Conservation (phyloP, 2,113 vertebrate genomes). For the Mesembrinibis cayennensis region DNA sequence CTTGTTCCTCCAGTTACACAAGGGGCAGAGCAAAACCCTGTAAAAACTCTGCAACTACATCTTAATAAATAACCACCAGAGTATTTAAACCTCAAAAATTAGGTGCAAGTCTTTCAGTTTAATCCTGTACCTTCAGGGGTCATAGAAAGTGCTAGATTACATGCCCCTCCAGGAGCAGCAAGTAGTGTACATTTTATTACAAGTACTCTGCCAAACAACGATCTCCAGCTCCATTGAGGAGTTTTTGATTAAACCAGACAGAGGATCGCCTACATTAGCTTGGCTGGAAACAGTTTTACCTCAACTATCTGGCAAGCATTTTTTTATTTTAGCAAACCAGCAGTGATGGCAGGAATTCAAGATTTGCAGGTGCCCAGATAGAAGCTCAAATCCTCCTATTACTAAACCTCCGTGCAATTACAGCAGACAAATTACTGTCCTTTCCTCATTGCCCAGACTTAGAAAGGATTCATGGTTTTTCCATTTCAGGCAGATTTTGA, state of each 20-base stretch:
- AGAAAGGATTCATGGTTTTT: neutral
- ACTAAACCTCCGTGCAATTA: neutral
- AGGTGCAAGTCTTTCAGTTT: neutral
- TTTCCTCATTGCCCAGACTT: neutral
- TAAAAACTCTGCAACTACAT: slow-evolving; percentile 25
- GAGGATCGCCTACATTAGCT: neutral
- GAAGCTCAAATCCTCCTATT: neutral
- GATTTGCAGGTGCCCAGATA: slow-evolving; percentile 52
- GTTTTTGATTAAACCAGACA: neutral
- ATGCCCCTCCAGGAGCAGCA: neutral
- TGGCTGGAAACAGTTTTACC: no score
- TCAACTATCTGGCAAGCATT: neutral
- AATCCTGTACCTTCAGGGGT: neutral
- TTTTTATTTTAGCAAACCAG: neutral
- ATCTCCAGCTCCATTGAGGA: neutral
- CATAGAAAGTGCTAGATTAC: neutral
- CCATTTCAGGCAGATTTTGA: neutral
- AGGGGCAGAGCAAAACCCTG: slow-evolving; percentile 15
- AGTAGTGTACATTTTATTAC: no score
- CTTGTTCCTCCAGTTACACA: neutral
- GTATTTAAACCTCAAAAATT: neutral
- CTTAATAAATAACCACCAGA: slow-evolving; percentile 43
- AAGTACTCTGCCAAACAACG: neutral
- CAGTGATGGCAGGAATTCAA: slow-evolving; percentile 26
- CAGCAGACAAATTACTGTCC: neutral